A percentile compares a stretch with the other conserved stretches of the same genome.
phyloP scores from a whole-genome alignment of 2,797 vertebrate genomes.

The Distichodus sexfasciatus region DNA sequence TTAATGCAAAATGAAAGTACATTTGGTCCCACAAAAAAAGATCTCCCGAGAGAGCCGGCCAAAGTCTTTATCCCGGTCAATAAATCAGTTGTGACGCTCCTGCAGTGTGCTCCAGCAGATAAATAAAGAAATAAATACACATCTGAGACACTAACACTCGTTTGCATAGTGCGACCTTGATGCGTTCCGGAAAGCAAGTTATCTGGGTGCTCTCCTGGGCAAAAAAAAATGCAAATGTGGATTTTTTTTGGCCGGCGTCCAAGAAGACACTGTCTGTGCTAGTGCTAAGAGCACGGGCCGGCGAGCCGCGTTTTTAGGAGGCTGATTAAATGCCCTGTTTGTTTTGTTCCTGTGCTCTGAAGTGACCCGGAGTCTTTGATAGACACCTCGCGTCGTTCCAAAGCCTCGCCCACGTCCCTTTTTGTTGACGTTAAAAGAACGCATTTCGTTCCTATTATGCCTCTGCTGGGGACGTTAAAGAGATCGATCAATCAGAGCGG shows the following conservation, averaged over 20 bases:
- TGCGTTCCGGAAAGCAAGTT: constrained; percentile 53
- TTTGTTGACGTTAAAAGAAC: constrained; percentile 7
- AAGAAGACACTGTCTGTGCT: constrained; percentile 53
- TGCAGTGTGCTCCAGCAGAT: too few relatives aligned
- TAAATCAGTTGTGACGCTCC: too few relatives aligned
- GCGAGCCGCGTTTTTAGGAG: constrained; percentile 52
- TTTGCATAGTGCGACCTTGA: constrained; percentile 60
- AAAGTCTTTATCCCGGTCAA: too few relatives aligned
- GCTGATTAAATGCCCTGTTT: constrained; percentile 60
- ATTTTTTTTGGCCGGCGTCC: constrained; percentile 51
- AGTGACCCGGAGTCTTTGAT: constrained; percentile 17
- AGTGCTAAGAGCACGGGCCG: constrained; percentile 50
- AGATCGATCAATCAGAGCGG: too few relatives aligned
- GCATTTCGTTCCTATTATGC: background rate
- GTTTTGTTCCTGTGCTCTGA: constrained; percentile 28
- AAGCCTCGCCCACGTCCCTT: background rate
- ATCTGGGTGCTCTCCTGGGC: constrained; percentile 58
- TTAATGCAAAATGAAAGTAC: too few relatives aligned
- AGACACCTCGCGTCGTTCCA: background rate
- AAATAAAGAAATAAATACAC: constrained; percentile 1
- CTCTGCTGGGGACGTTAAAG: too few relatives aligned
- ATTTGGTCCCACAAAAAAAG: too few relatives aligned
- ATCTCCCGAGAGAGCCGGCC: too few relatives aligned
- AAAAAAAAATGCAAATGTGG: constrained; percentile 62
- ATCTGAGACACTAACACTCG: constrained; percentile 47